Percentiles rank a stretch among this genome's conserved stretches.
Conservation (phyloP, 2,797 vertebrate genomes). For the Hemitrygon akajei region DNA sequence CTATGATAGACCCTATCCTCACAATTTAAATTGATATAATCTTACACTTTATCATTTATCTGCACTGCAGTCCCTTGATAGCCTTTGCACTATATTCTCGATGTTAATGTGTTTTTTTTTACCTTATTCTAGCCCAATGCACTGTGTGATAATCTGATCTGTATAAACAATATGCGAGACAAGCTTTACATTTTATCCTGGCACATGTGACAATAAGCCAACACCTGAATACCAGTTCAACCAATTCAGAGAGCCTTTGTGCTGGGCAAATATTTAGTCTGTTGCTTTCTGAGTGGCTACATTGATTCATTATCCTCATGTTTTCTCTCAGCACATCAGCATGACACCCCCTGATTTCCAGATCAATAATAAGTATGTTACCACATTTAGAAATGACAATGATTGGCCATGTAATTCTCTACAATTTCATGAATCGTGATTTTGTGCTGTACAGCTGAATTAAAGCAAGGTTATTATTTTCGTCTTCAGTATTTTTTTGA, state of each 20-base stretch:
- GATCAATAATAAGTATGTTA: neutral
- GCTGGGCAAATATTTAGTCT: neutral
- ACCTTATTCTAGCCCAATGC: too few relatives aligned
- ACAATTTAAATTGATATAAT: too few relatives aligned
- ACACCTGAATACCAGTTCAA: too few relatives aligned
- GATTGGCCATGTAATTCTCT: neutral
- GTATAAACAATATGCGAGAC: too few relatives aligned
- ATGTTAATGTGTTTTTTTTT: too few relatives aligned
- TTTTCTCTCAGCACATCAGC: neutral
- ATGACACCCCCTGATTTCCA: neutral
- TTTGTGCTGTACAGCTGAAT: neutral
- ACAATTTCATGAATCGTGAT: neutral
- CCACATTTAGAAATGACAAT: neutral
- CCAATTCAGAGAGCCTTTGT: neutral
- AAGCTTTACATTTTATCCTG: too few relatives aligned
- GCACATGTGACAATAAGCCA: too few relatives aligned
- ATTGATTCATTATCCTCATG: neutral
- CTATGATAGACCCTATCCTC: too few relatives aligned
- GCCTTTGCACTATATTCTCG: too few relatives aligned
- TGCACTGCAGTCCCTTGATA: too few relatives aligned
- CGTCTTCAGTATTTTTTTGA: neutral
- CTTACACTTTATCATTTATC: too few relatives aligned
- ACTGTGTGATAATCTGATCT: too few relatives aligned
- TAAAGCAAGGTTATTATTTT: neutral
- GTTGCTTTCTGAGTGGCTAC: neutral